Percentiles rank a stretch among this genome's conserved stretches.
phyloP scores from a whole-genome alignment of 2,888 invertebrate species.

The Caenorhabditis zanzibari region DNA sequence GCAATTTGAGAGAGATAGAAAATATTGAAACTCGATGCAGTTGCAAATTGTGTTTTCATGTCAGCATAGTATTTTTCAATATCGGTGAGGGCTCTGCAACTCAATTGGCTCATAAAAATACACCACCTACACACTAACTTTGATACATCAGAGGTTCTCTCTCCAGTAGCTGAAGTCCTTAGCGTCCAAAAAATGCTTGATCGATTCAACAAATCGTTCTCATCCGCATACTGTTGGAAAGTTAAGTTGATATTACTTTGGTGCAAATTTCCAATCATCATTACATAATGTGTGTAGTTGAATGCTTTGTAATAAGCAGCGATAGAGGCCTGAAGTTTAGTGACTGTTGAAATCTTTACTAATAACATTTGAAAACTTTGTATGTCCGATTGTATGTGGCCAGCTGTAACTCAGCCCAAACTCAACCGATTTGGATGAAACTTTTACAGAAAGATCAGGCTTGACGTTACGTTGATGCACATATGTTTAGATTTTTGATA shows the following conservation, averaged over 20 bases:
- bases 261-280: conserved; percentile 26
- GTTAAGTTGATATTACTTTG: neutral
- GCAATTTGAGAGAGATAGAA: conserved; percentile 55
- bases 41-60: neutral
- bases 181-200: neutral
- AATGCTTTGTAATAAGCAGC: conserved; percentile 28
- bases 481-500: too few relatives aligned
- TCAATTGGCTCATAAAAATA: neutral
- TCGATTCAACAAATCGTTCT: neutral
- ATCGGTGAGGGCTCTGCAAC: conserved; percentile 11
- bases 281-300: conserved; percentile 16
- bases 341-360: too few relatives aligned
- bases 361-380: too few relatives aligned
- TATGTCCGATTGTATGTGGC: too few relatives aligned
- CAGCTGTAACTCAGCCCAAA: too few relatives aligned
- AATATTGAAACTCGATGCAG: conserved; percentile 34
- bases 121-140: too few relatives aligned
- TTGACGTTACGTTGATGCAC: too few relatives aligned
- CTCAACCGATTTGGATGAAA: too few relatives aligned
- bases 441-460: too few relatives aligned
- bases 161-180: neutral
- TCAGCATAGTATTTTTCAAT: neutral
- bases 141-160: conserved; percentile 11
- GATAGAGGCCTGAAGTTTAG: conserved; percentile 13
- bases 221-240: conserved; percentile 30